Percentiles rank a stretch among this genome's conserved stretches.
Conservation (phyloP, 2,113 vertebrate genomes). For the Vulpes ferrilata region DNA sequence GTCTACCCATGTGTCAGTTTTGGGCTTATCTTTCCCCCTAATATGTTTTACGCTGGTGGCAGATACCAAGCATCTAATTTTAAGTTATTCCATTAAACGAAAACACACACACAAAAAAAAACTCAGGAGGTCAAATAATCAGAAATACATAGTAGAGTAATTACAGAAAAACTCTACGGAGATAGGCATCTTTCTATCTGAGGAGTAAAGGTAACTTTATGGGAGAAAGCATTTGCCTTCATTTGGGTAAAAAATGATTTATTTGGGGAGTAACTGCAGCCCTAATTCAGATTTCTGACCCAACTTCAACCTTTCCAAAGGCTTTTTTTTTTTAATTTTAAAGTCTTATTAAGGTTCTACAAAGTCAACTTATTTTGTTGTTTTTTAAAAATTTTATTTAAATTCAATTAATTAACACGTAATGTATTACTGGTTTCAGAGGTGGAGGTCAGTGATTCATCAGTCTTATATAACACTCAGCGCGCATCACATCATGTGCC, state of each 20-base stretch:
- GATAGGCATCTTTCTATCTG: background rate
- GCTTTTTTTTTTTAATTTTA: background rate
- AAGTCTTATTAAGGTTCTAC: background rate
- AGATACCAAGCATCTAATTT: background rate
- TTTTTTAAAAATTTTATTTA: too few relatives aligned
- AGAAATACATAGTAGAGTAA: background rate
- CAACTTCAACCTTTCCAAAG: background rate
- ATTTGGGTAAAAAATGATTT: background rate
- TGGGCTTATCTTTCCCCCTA: background rate
- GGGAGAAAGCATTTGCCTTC: background rate
- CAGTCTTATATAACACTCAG: too few relatives aligned
- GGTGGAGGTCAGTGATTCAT: too few relatives aligned
- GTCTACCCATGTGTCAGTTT: background rate
- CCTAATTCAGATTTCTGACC: background rate
- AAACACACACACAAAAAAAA: background rate
- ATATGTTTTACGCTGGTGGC: background rate
- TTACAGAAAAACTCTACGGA: background rate
- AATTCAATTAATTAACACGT: too few relatives aligned
- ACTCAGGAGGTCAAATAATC: background rate
- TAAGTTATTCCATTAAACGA: background rate
- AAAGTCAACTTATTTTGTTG: slow-evolving; percentile 2
- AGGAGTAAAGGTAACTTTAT: background rate
- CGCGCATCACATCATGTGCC: too few relatives aligned
- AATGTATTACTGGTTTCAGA: too few relatives aligned
- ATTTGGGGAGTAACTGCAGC: background rate